phyloP scores from a whole-genome alignment of 92 coral and sea anemone genomes.

The Phymanthus crucifer region DNA sequence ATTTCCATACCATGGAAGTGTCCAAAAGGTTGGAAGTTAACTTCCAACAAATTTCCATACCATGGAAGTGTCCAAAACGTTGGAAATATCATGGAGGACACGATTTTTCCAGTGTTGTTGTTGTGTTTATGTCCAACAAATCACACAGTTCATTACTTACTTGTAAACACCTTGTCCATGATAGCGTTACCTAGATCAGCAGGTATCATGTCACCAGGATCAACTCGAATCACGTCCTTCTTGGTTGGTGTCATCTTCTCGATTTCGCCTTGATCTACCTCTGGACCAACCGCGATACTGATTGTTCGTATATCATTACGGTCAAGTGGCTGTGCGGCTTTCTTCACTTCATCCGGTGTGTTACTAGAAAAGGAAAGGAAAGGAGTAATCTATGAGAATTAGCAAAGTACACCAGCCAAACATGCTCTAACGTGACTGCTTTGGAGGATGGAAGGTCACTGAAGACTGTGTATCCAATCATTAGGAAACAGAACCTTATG shows the following conservation, averaged over 20 bases:
- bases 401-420: background rate
- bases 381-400: background rate
- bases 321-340: conserved; percentile 53
- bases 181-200: conserved; percentile 23
- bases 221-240: conserved; percentile 35
- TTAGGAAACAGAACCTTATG: too few species aligned
- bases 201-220: conserved; percentile 26
- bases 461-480: too few species aligned
- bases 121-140: too few species aligned
- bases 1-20: too few species aligned
- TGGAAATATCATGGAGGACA: too few species aligned
- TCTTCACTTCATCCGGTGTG: conserved; percentile 28
- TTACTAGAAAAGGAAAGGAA: conserved; percentile 11
- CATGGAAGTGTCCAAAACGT: background rate
- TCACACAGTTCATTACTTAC: conserved; percentile 20
- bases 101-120: too few species aligned
- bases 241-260: conserved; percentile 47
- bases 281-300: conserved; percentile 63
- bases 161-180: conserved; percentile 37
- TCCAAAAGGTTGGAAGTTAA: too few species aligned
- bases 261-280: conserved; percentile 41
- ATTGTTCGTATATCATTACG: conserved; percentile 45
- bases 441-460: too few species aligned
- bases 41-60: too few species aligned
- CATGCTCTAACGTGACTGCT: too few species aligned